These are phyloP conservation scores for Crotalus tigris DNA, from an alignment of 2,113 vertebrate genomes.

Conservation along the genomic window DNA sequence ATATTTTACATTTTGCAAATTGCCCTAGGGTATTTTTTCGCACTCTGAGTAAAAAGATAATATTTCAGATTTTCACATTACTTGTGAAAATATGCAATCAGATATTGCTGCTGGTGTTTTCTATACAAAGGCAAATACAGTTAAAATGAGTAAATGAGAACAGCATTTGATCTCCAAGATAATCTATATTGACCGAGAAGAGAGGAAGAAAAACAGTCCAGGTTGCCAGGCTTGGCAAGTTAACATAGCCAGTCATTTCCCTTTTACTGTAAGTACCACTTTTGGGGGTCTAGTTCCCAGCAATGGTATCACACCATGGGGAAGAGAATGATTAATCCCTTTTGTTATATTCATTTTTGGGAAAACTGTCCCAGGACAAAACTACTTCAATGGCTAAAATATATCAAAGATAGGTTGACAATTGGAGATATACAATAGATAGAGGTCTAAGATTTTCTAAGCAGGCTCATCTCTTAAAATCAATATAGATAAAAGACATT, in stretches of 20 bases:
- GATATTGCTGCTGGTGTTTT: not conserved
- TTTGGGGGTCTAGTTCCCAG: not conserved
- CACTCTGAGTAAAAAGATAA: not conserved
- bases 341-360: slow-evolving; percentile 3
- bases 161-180: not conserved
- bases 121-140: not conserved
- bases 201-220: not conserved
- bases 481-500: slow-evolving; percentile 50
- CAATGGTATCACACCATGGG: slow-evolving; percentile 6
- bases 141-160: not conserved
- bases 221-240: not conserved
- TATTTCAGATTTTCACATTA: not conserved
- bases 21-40: not conserved
- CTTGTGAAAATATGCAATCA: not conserved
- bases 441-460: slow-evolving; percentile 38
- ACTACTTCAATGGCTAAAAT: slow-evolving; percentile 6
- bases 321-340: slow-evolving; percentile 36
- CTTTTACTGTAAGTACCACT: slow-evolving; percentile 9
- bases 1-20: not conserved
- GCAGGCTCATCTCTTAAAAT: slow-evolving; percentile 56
- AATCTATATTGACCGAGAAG: not conserved
- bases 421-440: slow-evolving; percentile 4
- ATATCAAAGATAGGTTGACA: slow-evolving; percentile 19
- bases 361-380: slow-evolving; percentile 10
- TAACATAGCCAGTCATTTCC: not conserved